Evolutionary conservation across 1,140 invertebrate genomes (phyloP), one percentile per base, ranked within the genome.

Genomic region (Drosophila sulfurigaster): DNA sequence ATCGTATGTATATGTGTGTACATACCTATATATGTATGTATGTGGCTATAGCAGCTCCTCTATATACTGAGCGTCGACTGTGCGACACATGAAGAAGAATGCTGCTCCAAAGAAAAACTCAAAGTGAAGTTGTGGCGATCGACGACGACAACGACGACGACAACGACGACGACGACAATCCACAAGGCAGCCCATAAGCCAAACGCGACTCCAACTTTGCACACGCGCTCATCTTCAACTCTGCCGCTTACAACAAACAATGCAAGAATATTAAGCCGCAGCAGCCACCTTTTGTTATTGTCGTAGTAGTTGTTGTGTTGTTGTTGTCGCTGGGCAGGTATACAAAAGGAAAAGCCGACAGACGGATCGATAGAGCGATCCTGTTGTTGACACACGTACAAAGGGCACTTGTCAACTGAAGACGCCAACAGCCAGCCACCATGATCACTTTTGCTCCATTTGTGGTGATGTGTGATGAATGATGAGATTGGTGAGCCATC

Each of bases 91-190:
- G 67, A 75, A 70, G 67, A 75, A 70, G 66, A 75, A 75, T 75
- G 72, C 66, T 74, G 71, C 71, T 75, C 41, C 70, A 70, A 89
- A 78, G 81, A 88, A 88, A 87, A 88, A 89, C 81, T 88, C 83
- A 88, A 87, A 87, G 58, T 87, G 83, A 87, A 87, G 83, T 87
- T 86, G 82, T 82, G 82, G 82, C 82, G 81, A 71, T 71, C 60
- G 58, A 60, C 20, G 20, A 25, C 20, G 20, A 25, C 20, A 25
- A 20, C 20, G 46, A 30, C 64, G 38, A 35, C 65, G 28, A 60
- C 66, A 20, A 16, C 58, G 38, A 57, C 68, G 25, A 58, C 81
- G 69, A 81, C 78, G 32, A 66, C 66, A 41, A 78, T 48, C 38
- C 15, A 30, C 25, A 72, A 56, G 52, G 28, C 71, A 60, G 63